Conservation (phyloP, 2,113 vertebrate species). For the Pedionomus torquatus region DNA sequence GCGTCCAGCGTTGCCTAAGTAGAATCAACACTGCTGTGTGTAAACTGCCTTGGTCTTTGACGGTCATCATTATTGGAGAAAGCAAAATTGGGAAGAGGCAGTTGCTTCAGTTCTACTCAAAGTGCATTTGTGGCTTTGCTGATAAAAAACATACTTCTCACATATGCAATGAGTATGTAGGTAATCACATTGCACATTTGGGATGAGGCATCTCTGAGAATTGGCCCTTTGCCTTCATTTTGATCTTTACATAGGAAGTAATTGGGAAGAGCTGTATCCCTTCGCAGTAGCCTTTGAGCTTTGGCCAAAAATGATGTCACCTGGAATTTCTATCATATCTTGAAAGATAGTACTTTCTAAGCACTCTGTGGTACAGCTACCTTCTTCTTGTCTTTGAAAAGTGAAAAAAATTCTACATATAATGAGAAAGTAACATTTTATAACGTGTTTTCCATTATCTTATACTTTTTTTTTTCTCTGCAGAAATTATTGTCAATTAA, state of each 20-base stretch:
- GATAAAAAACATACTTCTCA: not conserved
- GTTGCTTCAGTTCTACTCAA: not conserved
- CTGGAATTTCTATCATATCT: conserved; percentile 18
- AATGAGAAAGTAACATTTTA: not conserved
- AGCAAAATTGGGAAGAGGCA: not conserved
- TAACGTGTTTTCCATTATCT: not conserved
- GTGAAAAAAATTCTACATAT: not conserved
- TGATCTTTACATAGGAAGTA: conserved; percentile 36
- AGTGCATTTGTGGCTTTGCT: not conserved
- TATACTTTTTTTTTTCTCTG: not conserved
- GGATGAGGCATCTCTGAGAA: conserved; percentile 15
- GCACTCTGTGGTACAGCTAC: not conserved
- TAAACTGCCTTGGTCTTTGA: not conserved
- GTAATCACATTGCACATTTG: conserved; percentile 26
- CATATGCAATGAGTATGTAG: not conserved
- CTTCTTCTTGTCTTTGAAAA: not conserved
- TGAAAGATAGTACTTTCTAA: conserved; percentile 32
- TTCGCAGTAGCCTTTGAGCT: conserved; percentile 55
- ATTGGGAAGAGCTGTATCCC: conserved; percentile 41
- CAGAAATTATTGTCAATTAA: not conserved
- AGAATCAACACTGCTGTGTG: not conserved
- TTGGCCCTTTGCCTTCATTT: conserved; percentile 58
- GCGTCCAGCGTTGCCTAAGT: not conserved
- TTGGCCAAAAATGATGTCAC: conserved; percentile 59
- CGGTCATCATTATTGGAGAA: not conserved